Evolutionary conservation across 2,797 vertebrate species (phyloP), one percentile per base, ranked within the genome.

Genomic region (Nannoperca obscura): DNA sequence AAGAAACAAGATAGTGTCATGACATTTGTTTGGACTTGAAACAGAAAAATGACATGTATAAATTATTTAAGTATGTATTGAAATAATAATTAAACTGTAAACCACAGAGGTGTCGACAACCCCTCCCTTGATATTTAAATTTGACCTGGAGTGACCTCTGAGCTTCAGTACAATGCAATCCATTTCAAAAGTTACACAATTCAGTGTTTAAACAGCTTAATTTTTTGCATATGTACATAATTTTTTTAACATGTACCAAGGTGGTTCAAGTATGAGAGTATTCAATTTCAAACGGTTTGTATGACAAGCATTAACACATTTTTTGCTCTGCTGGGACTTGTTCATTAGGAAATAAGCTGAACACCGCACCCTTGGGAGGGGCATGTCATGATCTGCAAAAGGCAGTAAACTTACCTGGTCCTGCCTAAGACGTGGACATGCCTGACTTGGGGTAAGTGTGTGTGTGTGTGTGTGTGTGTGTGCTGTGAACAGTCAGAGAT

Each of bases 311-410:
- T 40, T n/a, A 9, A 62, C 6, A 20, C 81, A 74, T 87, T 82
- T 77, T 82, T 82, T 65, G 86, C 42, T 84, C 73, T 92, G 93
- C 89, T 76, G 30, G 53, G 83, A 93, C 93, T 88, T 86, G 93
- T 82, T 82, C 71, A 66, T 68, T 70, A 77, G 81, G 86, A 92
- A 87, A 91, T 74, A 67, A 72, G 50, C 55, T 71, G 44, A 71
- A 66, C 4, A 6, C 84, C 78, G 32, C 87, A 79, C 91, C 88
- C 76, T 62, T 54, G 62, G 85, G 91, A 86, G 89, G 78, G 83
- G 89, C 89, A 70, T 65, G 86, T 54, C 34, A 8, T 30, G 22
- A 90, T 83, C 82, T 88, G 83, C 49, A 42, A 14, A 76, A 84
- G 64, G 67, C 82, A 81, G 47, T 73, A 70, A 80, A 82, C 14